Evolutionary conservation across 2,113 vertebrate genomes (phyloP).

Genomic region (Odocoileus hemionus): DNA sequence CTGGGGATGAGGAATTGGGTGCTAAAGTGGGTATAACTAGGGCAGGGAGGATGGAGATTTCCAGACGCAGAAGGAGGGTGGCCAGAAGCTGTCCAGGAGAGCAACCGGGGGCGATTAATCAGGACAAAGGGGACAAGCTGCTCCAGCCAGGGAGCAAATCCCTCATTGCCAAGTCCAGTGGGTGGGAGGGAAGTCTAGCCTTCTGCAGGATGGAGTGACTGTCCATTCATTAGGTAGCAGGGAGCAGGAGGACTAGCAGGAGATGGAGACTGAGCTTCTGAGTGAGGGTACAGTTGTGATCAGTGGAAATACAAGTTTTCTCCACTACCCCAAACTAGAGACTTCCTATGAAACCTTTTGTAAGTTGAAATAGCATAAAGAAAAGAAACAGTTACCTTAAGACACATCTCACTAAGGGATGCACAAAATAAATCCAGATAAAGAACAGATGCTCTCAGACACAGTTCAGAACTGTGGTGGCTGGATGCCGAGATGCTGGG

Average conservation of each 20-base stretch:
- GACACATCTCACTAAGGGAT: neutral
- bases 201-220: neutral
- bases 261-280: neutral
- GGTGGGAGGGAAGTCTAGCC: neutral
- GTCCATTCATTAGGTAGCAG: neutral
- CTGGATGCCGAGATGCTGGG: neutral
- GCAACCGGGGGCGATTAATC: neutral
- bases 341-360: neutral
- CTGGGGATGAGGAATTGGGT: neutral
- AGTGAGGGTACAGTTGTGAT: neutral
- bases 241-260: neutral
- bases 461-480: neutral
- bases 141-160: neutral
- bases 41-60: neutral
- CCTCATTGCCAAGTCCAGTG: neutral
- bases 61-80: rapidly evolving
- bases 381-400: neutral
- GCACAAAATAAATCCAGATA: neutral
- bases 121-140: neutral
- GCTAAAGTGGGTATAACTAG: neutral
- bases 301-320: neutral
- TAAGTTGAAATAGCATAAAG: neutral
- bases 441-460: neutral
- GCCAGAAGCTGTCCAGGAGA: neutral
- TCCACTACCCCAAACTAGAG: neutral